Base-by-base conservation (phyloP, 2,797 vertebrate species). In the Loris lydekkerianus region DNA sequence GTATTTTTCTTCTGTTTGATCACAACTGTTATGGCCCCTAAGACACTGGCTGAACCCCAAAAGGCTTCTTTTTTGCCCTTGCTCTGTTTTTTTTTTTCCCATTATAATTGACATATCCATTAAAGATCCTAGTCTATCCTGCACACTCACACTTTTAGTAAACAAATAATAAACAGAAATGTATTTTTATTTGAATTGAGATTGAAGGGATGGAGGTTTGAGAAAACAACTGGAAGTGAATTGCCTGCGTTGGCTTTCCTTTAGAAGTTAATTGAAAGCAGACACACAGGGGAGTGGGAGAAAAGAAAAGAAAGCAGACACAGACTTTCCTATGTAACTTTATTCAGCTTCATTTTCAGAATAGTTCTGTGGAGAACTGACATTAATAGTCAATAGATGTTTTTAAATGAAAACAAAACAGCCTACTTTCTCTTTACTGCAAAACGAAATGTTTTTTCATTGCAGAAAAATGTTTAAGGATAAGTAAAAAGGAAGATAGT, bases 341-440 rank as follows among this genome's bases (percentile, higher is more conserved):
- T 88, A 61, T 37, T 60, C 20, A 34, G 53, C 56, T 67, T 60
- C 23, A 53, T 40, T 93, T 90, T 94, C 75, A 80, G 70, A 95
- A 82, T 31, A 76, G 40, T 92, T 82, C 25, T 89, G 10, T 63
- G 78, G 60, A 95, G 70, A 95, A 85, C 20, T 29, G 13, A 53
- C 34, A 63, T 17, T 0, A 1, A 43, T 81, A 70, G 65, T 89
- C 5, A 61, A 31, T 78, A 61, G 63, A 75, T 70, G n/a, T 87
- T 95, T 95, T 95, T 89, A 81, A 87, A 88, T 65, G 63, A 93
- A 96, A 92, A 92, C 25, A 75, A 86, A 86, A 69, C 40, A 43
- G 23, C 21, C 20, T 70, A 15, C 10, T 72, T 73, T 85, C 89
- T 63, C 11, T 25, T 77, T 95, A 60, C 56, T 89, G 65, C 27